Evolutionary conservation across 2,888 invertebrate genomes (phyloP).

Genomic region (Perizoma affinitatum): DNA sequence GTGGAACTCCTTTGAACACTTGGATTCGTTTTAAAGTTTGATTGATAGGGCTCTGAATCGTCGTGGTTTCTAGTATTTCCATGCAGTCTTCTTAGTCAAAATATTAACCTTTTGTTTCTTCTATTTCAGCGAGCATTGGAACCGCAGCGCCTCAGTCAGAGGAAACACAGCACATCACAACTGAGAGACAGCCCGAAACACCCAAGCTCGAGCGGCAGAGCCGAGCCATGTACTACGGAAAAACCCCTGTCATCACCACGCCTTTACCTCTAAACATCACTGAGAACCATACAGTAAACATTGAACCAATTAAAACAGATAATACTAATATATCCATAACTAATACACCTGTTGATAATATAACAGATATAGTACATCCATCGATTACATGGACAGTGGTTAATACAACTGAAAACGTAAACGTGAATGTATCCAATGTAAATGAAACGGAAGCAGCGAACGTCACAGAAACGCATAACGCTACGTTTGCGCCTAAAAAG

Average conservation of each 20-base stretch:
- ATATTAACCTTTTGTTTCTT: constrained; percentile 24
- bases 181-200: constrained; percentile 53
- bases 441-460: constrained; percentile 53
- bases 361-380: constrained; percentile 51
- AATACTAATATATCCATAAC: constrained; percentile 39
- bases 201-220: constrained; percentile 55
- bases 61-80: no score
- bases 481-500: constrained; percentile 59
- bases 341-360: constrained; percentile 43
- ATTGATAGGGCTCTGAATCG: no score
- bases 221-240: constrained; percentile 73
- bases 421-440: constrained; percentile 36
- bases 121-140: constrained; percentile 66
- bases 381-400: constrained; percentile 66
- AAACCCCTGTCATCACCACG: constrained; percentile 53
- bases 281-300: constrained; percentile 42
- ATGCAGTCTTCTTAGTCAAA: no score
- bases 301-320: constrained; percentile 35
- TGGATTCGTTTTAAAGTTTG: no score
- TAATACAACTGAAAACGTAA: constrained; percentile 44
- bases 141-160: constrained; percentile 70
- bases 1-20: no score
- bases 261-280: constrained; percentile 51
- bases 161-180: constrained; percentile 57
- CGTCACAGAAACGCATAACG: constrained; percentile 61